A percentile compares a stretch with the other conserved stretches of the same genome.
Evolutionary conservation across 2,888 invertebrate species (phyloP).

Genomic region (Tipula confusa): DNA sequence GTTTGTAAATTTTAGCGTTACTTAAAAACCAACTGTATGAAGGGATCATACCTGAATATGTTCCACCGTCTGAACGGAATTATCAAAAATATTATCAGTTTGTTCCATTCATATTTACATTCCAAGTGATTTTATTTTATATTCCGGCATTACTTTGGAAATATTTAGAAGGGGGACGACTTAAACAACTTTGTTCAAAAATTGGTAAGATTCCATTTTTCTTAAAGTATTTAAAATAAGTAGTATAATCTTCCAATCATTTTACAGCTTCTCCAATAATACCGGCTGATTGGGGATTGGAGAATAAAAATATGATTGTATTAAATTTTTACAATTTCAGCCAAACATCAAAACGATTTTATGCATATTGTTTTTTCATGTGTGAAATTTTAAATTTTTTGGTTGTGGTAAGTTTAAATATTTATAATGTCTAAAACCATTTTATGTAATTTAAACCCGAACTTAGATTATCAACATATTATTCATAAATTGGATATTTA

Average conservation of each 20-base stretch:
- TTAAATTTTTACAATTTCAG: constrained; percentile 48
- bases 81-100: constrained; percentile 48
- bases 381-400: constrained; percentile 70
- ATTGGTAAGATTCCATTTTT: constrained; percentile 40
- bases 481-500: constrained; percentile 43
- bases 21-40: neutral
- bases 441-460: too few relatives aligned
- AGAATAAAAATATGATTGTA: constrained; percentile 48
- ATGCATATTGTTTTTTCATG: constrained; percentile 61
- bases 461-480: constrained; percentile 44
- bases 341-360: constrained; percentile 41
- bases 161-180: constrained; percentile 51
- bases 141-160: constrained; percentile 48
- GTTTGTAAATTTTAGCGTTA: neutral
- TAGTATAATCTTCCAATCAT: neutral
- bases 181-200: constrained; percentile 44
- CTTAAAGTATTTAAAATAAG: constrained; percentile 33
- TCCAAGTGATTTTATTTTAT: constrained; percentile 45
- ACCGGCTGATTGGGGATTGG: neutral
- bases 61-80: constrained; percentile 35
- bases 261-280: neutral
- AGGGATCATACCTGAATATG: neutral
- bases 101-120: constrained; percentile 44
- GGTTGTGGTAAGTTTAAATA: constrained; percentile 60
- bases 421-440: too few relatives aligned